Evolutionary conservation across 1,140 invertebrate species (phyloP).

Genomic region (Nasonia vitripennis): DNA sequence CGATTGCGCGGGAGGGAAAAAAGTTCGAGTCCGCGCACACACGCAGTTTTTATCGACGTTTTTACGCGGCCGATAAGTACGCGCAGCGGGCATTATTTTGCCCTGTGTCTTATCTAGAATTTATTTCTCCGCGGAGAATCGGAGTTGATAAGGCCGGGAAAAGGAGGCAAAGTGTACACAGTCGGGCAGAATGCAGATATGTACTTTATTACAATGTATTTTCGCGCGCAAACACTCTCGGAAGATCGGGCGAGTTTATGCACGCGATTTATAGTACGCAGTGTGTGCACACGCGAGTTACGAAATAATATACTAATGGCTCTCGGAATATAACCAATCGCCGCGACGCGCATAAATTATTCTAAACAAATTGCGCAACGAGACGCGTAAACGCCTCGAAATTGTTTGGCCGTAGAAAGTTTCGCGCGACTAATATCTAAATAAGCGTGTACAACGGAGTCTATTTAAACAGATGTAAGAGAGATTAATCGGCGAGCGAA

Average conservation of each 20-base stretch:
- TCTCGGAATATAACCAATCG: not conserved
- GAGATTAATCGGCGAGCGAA: not conserved
- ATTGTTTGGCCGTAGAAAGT: not conserved
- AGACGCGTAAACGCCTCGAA: not conserved
- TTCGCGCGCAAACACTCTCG: not conserved
- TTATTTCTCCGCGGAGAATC: not conserved
- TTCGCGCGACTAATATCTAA: not conserved
- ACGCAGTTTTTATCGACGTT: too few relatives aligned
- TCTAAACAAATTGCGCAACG: not conserved
- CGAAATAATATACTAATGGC: not conserved
- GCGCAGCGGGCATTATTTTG: not conserved
- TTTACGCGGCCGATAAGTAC: too few relatives aligned
- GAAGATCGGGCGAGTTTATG: too few relatives aligned
- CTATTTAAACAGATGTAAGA: constrained; percentile 10
- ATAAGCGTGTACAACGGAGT: not conserved
- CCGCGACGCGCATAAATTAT: not conserved
- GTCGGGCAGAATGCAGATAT: not conserved
- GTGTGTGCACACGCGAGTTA: not conserved
- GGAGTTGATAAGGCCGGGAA: not conserved
- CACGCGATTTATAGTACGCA: not conserved
- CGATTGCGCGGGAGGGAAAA: too few relatives aligned
- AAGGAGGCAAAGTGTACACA: not conserved
- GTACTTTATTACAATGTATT: not conserved
- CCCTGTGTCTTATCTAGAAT: not conserved
- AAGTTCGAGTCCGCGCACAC: too few relatives aligned